Percentiles rank a stretch among this genome's conserved stretches.
Conservation (phyloP, 2,888 invertebrate genomes). For the Apoda limacodes region DNA sequence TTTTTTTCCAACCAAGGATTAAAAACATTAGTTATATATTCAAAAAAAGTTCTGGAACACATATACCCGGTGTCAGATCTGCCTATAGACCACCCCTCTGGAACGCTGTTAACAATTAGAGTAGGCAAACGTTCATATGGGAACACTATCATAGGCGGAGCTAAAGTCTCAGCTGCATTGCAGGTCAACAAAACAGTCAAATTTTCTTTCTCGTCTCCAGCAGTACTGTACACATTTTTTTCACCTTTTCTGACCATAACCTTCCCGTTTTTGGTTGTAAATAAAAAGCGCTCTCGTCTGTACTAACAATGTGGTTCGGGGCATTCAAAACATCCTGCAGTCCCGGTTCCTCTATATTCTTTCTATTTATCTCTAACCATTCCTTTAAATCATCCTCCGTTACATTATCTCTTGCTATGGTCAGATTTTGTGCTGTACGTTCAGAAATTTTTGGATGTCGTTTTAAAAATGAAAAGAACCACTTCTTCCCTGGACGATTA, state of each 20-base stretch:
- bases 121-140: slow-evolving; percentile 17
- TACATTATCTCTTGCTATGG: slow-evolving; percentile 24
- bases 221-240: slow-evolving; percentile 19
- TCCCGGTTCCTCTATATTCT: slow-evolving; percentile 22
- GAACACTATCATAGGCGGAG: slow-evolving; percentile 22
- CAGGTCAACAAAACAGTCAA: slow-evolving; percentile 20
- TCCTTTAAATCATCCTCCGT: slow-evolving; percentile 23
- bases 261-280: slow-evolving; percentile 28
- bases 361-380: slow-evolving; percentile 27
- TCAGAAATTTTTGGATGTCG: slow-evolving; percentile 26
- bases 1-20: slow-evolving; percentile 24
- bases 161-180: slow-evolving; percentile 20
- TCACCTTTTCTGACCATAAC: slow-evolving; percentile 28
- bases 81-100: slow-evolving; percentile 22
- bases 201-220: slow-evolving; percentile 24
- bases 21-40: slow-evolving; percentile 31
- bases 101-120: slow-evolving; percentile 14
- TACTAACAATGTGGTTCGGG: slow-evolving; percentile 16
- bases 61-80: slow-evolving; percentile 30
- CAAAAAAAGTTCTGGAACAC: slow-evolving; percentile 29
- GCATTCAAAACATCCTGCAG: slow-evolving; percentile 14
- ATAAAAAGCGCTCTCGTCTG: slow-evolving; percentile 34
- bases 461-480: slow-evolving; percentile 29
- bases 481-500: slow-evolving; percentile 28
- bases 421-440: slow-evolving; percentile 25